Percentiles rank a stretch among this genome's conserved stretches.
Evolutionary conservation across 2,797 vertebrate genomes (phyloP).

Genomic region (Parauchenoglanis punctatus): DNA sequence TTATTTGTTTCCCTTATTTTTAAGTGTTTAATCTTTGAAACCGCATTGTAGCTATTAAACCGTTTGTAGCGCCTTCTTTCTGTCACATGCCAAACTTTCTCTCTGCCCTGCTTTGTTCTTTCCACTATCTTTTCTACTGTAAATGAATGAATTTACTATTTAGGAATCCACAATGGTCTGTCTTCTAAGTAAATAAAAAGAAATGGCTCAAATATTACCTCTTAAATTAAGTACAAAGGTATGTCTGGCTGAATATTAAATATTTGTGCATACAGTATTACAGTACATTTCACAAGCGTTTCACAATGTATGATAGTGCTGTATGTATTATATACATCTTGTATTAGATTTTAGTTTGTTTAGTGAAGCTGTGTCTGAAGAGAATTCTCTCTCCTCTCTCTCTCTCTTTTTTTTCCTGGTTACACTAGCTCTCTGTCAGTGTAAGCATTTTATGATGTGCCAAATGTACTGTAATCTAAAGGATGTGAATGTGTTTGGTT

Average conservation of each 20-base stretch:
- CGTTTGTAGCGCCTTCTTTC: constrained; percentile 35
- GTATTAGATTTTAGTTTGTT: constrained; percentile 77
- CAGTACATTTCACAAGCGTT: constrained; percentile 61
- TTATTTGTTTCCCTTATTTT: not conserved
- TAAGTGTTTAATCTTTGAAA: constrained; percentile 33
- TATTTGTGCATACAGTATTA: constrained; percentile 64
- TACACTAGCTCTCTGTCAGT: constrained; percentile 89
- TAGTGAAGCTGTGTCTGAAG: constrained; percentile 93
- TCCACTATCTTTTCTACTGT: constrained; percentile 58
- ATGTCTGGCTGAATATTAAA: constrained; percentile 80
- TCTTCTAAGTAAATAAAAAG: constrained; percentile 65
- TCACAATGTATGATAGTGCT: constrained; percentile 64
- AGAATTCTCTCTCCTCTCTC: constrained; percentile 70
- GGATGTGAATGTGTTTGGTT: constrained; percentile 96
- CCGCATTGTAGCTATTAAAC: constrained; percentile 24
- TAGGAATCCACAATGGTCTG: constrained; percentile 65
- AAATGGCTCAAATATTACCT: constrained; percentile 76
- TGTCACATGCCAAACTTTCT: constrained; percentile 57
- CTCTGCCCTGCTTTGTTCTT: constrained; percentile 34
- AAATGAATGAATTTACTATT: constrained; percentile 72
- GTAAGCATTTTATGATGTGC: constrained; percentile 98
- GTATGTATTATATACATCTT: constrained; percentile 60
- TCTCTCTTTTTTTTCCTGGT: constrained; percentile 71
- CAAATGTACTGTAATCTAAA: constrained; percentile 99
- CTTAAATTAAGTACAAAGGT: constrained; percentile 86